phyloP scores from a whole-genome alignment of 2,113 vertebrate species.

The Sylvilagus bachmani region DNA sequence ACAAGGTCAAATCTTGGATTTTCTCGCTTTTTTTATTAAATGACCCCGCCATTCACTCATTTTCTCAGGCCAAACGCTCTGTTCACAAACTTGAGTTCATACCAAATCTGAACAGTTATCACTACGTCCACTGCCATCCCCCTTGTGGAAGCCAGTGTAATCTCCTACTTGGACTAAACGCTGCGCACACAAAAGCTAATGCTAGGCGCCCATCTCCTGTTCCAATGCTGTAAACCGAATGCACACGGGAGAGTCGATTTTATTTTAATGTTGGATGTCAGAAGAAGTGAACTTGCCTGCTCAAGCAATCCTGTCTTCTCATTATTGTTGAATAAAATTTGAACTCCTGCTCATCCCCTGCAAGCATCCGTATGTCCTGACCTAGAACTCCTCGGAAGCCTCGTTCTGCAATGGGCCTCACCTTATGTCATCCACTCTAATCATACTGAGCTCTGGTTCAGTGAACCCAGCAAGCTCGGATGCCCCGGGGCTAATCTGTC shows the following conservation, averaged over 20 bases:
- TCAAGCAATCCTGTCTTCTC: background rate
- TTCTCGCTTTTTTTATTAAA: background rate
- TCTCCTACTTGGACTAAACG: background rate
- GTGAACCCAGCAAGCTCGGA: background rate
- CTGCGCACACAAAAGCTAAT: background rate
- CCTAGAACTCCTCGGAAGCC: background rate
- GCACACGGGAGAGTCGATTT: background rate
- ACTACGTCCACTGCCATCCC: background rate
- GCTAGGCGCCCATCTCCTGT: background rate
- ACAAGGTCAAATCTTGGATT: background rate
- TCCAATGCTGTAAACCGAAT: background rate
- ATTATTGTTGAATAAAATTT: conserved; percentile 27
- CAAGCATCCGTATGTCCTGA: background rate
- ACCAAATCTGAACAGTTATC: background rate
- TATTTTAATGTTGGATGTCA: background rate
- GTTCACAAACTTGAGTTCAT: background rate
- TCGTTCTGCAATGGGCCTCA: background rate
- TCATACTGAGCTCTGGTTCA: background rate
- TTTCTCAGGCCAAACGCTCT: background rate
- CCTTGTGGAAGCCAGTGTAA: background rate
- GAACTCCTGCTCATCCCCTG: background rate
- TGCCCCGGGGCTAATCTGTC: background rate
- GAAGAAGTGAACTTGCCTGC: background rate
- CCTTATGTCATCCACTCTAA: background rate
- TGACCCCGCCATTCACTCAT: background rate